Base-by-base conservation (phyloP, 2,797 vertebrate genomes). In the Anguilla obscura region DNA sequence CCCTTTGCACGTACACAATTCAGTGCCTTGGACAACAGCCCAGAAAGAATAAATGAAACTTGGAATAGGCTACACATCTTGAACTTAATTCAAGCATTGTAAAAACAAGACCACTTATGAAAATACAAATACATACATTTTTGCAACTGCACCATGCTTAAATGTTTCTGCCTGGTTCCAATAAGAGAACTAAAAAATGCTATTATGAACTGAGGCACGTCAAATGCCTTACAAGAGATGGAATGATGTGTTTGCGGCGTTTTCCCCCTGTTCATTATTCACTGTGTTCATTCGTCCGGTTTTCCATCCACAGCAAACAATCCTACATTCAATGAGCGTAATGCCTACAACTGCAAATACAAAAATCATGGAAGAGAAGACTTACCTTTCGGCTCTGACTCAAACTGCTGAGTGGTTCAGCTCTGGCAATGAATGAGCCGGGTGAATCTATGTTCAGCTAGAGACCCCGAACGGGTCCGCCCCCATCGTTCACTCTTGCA, bases 361-460 rank as follows among this genome's bases (percentile, higher is more conserved):
- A 69, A 27, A 69, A 69, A 76, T 63, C 52, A 40, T 24, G 40
- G 66, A 85, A 84, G 63, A 50, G 52, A 58, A 80, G 82, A 87
- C 86, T 87, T 85, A 89, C 88, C 86, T 58, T 33, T 66, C 66
- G 40, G 52, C 40, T 71, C 52, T 16, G 80, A 63, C 30, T 86
- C 60, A 45, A 84, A 85, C 40, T 83, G 56, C 85, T 86, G 58
- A 56, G 76, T 89, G 85, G 45, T 86, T 84, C 79, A 27, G 85
- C 60, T 93, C 92, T 93, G 93, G 89, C 91, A 94, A 92, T 93
- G 92, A 87, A 93, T 93, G 92, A 95, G 92, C 92, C 91, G 95
- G 89, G 90, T 92, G 92, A 92, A 91, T 91, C 91, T 92, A 93
- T 89, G 91, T 93, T 93, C 92, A 87, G 89, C 90, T 63, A 86